Evolutionary conservation across 2,888 invertebrate species (phyloP).

Genomic region (Resseliella maxima): DNA sequence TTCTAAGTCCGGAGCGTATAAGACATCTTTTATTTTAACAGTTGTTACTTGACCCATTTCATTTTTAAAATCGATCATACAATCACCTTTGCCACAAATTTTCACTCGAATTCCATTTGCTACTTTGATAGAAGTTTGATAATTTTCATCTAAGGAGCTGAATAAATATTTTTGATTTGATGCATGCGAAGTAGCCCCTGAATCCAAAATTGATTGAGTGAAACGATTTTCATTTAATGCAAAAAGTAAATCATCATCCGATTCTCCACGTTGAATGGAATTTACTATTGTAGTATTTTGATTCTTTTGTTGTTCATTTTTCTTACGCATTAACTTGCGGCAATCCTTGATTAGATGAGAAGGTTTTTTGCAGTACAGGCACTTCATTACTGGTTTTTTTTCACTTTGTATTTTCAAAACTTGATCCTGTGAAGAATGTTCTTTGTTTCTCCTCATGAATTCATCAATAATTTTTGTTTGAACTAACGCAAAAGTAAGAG

Average conservation of each 20-base stretch:
- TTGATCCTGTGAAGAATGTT: not conserved
- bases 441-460: not conserved
- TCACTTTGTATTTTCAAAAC: not conserved
- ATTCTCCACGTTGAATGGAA: not conserved
- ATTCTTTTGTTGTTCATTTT: not conserved
- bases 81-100: constrained; percentile 58
- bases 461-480: not conserved
- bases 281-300: not conserved
- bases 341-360: constrained; percentile 58
- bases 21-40: constrained; percentile 57
- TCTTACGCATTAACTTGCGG: constrained; percentile 57
- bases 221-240: not conserved
- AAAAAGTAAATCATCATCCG: not conserved
- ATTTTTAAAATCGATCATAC: constrained; percentile 56
- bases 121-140: not conserved
- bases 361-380: constrained; percentile 58
- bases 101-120: constrained; percentile 58
- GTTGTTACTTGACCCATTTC: not conserved
- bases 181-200: not conserved
- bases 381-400: constrained; percentile 56
- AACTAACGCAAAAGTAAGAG: not conserved
- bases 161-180: not conserved
- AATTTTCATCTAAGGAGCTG: too few species aligned
- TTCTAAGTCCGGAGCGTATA: constrained; percentile 58
- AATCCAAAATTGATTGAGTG: not conserved